These are phyloP conservation scores for Muntiacus reevesi DNA, from an alignment of 2,113 vertebrate genomes.

Conservation along the genomic window DNA sequence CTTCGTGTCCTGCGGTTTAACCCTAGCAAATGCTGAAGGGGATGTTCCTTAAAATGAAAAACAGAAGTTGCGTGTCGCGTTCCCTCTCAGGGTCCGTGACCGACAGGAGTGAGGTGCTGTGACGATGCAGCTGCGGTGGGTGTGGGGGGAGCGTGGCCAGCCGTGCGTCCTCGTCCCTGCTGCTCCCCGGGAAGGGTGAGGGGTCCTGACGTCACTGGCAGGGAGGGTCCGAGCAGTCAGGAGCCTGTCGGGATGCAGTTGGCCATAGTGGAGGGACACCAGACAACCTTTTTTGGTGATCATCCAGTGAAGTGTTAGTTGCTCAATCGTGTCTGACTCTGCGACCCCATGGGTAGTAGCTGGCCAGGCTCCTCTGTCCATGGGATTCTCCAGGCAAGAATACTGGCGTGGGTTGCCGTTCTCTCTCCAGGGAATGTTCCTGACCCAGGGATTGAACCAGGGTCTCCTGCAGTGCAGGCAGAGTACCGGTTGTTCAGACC, in stretches of 20 bases:
- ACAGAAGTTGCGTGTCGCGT: fast-evolving
- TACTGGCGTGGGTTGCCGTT: neutral
- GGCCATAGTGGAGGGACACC: fast-evolving
- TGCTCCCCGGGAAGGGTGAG: neutral
- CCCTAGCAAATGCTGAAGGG: neutral
- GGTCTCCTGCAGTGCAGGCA: neutral
- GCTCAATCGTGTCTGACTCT: neutral
- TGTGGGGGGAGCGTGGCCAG: fast-evolving
- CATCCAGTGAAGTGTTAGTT: neutral
- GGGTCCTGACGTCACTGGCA: neutral
- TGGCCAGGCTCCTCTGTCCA: neutral
- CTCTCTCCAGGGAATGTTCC: neutral
- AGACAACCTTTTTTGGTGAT: fast-evolving
- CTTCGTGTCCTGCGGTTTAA: neutral
- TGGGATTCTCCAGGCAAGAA: neutral
- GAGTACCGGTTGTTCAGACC: neutral
- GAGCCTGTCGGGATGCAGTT: fast-evolving
- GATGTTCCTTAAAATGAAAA: neutral
- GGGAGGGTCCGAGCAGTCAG: fast-evolving
- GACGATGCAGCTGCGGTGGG: fast-evolving
- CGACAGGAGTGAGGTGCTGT: fast-evolving
- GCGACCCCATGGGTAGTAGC: neutral
- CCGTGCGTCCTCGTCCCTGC: fast-evolving
- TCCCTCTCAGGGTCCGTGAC: neutral
- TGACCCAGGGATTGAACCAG: neutral